Percentiles rank a stretch among this genome's conserved stretches.
Conservation (phyloP, 2,888 invertebrate genomes). For the Megamerina dolium region DNA sequence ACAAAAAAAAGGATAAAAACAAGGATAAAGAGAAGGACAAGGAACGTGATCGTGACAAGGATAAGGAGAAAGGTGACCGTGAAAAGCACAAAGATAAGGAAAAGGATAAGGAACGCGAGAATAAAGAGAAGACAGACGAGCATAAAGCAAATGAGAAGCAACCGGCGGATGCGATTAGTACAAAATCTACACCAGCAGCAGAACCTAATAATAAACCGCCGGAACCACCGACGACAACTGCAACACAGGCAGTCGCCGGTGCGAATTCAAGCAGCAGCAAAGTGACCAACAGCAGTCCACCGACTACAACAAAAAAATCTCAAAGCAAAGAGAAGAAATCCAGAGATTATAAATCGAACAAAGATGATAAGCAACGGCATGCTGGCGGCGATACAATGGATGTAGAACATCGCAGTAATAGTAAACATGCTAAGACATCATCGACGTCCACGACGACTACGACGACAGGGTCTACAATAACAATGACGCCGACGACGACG, state of each 20-base stretch:
- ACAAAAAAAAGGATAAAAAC: slow-evolving; percentile 63
- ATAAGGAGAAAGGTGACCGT: slow-evolving; percentile 37
- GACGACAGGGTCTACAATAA: slow-evolving; percentile 7
- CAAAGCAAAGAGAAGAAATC: slow-evolving; percentile 37
- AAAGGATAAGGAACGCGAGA: slow-evolving; percentile 21
- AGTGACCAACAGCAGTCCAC: slow-evolving; percentile 5
- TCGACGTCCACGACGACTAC: slow-evolving; percentile 7
- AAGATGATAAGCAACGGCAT: slow-evolving; percentile 37
- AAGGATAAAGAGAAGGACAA: slow-evolving; percentile 59
- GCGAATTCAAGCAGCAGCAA: too few relatives aligned
- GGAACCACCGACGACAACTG: slow-evolving; percentile 1
- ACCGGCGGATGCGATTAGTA: not conserved
- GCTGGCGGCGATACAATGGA: slow-evolving; percentile 8
- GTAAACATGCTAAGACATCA: slow-evolving; percentile 21
- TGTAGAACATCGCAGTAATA: slow-evolving; percentile 7
- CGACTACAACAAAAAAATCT: slow-evolving; percentile 19
- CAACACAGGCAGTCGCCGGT: slow-evolving; percentile 13
- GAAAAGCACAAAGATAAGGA: slow-evolving; percentile 29
- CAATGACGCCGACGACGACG: slow-evolving; percentile 10
- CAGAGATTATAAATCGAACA: slow-evolving; percentile 34
- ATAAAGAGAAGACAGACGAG: slow-evolving; percentile 23
- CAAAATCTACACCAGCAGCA: slow-evolving; percentile 10
- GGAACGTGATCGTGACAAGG: slow-evolving; percentile 34
- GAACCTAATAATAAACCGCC: slow-evolving; percentile 4
- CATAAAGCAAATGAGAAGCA: slow-evolving; percentile 22